Evolutionary conservation across 2,113 vertebrate genomes (phyloP).

Genomic region (Crotalus horridus): DNA sequence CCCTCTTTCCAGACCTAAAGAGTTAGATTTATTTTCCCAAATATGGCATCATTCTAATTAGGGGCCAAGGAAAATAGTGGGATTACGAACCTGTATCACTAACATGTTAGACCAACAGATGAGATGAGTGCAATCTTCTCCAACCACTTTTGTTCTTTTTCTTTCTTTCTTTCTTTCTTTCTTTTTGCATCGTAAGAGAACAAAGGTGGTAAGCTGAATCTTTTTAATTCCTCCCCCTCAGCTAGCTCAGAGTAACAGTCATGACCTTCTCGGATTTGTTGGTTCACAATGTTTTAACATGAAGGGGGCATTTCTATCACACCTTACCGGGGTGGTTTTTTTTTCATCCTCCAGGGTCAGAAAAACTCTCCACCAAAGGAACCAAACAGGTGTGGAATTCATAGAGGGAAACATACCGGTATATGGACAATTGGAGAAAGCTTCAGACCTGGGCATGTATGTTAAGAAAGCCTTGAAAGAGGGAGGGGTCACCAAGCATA

Average conservation of each 20-base stretch:
- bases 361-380: background rate
- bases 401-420: background rate
- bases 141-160: background rate
- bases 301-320: background rate
- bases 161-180: background rate
- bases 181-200: background rate
- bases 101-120: background rate
- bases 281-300: background rate
- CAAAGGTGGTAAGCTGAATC: background rate
- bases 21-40: background rate
- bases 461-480: slow-evolving; percentile 6
- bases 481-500: background rate
- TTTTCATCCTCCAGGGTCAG: background rate
- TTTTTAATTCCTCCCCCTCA: background rate
- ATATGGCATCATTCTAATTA: background rate
- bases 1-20: background rate
- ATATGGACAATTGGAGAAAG: background rate
- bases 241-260: background rate
- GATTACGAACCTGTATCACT: background rate
- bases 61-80: background rate
- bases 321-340: background rate
- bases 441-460: slow-evolving; percentile 6
- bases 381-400: background rate
- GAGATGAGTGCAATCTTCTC: background rate
- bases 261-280: background rate